These are phyloP conservation scores for Nannospalax galili DNA, from an alignment of 2,113 vertebrate species.

Conservation along the genomic window DNA sequence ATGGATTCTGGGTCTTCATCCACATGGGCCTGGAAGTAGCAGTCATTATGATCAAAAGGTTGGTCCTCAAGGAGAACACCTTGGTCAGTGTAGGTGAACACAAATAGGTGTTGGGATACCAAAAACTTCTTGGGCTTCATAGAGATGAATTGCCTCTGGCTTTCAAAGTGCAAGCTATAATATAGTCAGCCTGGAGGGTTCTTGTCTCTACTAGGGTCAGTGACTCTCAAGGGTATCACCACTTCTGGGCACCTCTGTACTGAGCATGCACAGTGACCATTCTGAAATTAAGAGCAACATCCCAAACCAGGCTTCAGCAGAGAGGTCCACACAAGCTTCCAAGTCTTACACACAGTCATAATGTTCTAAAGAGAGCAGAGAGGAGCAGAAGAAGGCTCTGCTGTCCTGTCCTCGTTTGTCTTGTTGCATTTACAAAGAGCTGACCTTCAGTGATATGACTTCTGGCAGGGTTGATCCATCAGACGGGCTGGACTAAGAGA, in stretches of 20 bases:
- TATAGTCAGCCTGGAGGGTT: neutral
- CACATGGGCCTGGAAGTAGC: constrained; percentile 80
- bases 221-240: constrained; percentile 65
- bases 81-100: constrained; percentile 77
- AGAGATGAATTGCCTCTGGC: neutral
- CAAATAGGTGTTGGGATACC: constrained; percentile 2
- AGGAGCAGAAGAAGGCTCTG: neutral
- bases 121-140: neutral
- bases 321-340: accelerated
- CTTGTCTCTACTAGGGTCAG: neutral
- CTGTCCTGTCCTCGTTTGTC: neutral
- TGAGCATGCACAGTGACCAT: accelerated
- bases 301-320: neutral
- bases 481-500: neutral
- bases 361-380: neutral
- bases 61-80: constrained; percentile 68
- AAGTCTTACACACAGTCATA: neutral
- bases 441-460: neutral
- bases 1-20: constrained; percentile 68
- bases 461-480: neutral
- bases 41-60: constrained; percentile 69
- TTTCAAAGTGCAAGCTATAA: neutral
- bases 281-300: neutral
- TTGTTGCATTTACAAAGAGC: accelerated
- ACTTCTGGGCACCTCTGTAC: constrained; percentile 12